Evolutionary conservation across 1,140 invertebrate species (phyloP), one percentile per base, ranked within the genome.

Genomic region (Saccostrea glomerata): DNA sequence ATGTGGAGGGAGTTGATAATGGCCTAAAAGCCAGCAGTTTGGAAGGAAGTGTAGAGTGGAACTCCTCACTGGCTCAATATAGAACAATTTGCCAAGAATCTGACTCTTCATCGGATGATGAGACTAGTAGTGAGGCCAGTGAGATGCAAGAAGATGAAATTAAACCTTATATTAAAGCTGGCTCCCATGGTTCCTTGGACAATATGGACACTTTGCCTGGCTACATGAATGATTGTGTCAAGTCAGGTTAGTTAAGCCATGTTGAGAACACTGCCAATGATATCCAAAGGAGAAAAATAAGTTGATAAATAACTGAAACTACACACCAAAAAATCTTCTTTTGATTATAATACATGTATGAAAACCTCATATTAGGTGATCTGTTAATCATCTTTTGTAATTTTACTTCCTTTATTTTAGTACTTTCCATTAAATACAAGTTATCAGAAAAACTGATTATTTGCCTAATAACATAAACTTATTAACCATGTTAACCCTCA

Each of bases 111-210:
- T 77, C 70, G 15, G 70, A 77, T 36, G 70, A 77, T 36, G 70
- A 77, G 25, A 77, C 70, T 30, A 36, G 70, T 36, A 77, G 70
- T 77, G 30, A 40, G 23, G 30, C 30, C 70, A 77, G 70, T 36
- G 70, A 77, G 70, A 77, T 36, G 13, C 70, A 77, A 36, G 70
- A 77, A 13, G 70, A 77, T 3, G 70, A 77, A 30, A 30, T 77
- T 30, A 77, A 36, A 36, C 25, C 70, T 25, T 77, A 77, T 77
- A 15, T 77, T 36, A 77, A 77, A 77, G 70, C 70, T 40, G 70
- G 23, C 13, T 30, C 70, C 25, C 70, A 77, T 30, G 36, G 25
- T 77, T 77, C 70, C 70, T 30, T 36, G 30, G 70, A 77, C 70
- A 77, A 77, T 77, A 77, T 77, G 70, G 70, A 5, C 25, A 30